Base-by-base conservation (phyloP, 2,797 vertebrate genomes). In the Thripadectes ignobilis region DNA sequence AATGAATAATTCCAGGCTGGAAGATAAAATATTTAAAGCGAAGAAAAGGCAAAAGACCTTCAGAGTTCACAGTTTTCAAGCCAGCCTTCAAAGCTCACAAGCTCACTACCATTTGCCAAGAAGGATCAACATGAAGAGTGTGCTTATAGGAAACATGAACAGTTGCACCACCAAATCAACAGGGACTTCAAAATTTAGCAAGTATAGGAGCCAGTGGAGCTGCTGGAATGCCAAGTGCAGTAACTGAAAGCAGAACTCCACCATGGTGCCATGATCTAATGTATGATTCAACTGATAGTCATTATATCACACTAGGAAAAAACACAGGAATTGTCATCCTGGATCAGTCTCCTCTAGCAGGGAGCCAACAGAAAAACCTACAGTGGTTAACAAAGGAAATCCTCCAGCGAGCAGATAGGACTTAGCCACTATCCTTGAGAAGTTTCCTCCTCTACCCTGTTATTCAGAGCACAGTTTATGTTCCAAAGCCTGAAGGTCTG, bases 1-100 rank as follows among this genome's bases (percentile, higher is more conserved):
- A 93, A 96, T 97, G 95, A 97, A 96, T 97, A 96, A 97, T 97
- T 97, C 96, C 94, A 96, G 89, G 38, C 77, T 71, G 52, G 74
- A 66, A 92, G 86, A 97, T 97, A 71, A 97, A 97, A 97, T 97
- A 97, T 97, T 97, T 96, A 97, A 95, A 79, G 88, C 1, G 0
- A 83, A 89, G 81, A 95, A 91, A 90, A 86, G 46, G 68, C 55
- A 72, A 79, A 91, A 91, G 65, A 75, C 80, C 86, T 74, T 95
- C 88, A 78, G 92, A 91, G 85, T 68, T 97, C 39, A 65, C 79
- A 58, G 84, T 94, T 96, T 96, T 78, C 68, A 89, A 95, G 76
- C 46, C 88, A 94, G 85, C 71, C 90, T 85, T 83, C 85, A 87
- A 74, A 95, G 79, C 86, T 93, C 92, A 77, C 52, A 73, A 94